phyloP scores from a whole-genome alignment of 2,113 vertebrate species.

The Lepisosteus oculatus region DNA sequence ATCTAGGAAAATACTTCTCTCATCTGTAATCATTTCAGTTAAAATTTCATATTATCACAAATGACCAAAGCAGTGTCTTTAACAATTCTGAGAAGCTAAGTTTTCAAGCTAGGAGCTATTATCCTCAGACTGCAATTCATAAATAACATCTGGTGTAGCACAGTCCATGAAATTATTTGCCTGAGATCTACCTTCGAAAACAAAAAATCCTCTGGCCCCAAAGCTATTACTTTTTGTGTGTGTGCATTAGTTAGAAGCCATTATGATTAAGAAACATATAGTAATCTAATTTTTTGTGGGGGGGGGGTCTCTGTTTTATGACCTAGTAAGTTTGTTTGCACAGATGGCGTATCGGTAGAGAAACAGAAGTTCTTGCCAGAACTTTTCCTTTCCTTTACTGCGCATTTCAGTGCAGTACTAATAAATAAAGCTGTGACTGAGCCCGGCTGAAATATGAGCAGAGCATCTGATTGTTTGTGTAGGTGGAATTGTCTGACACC shows the following conservation, averaged over 20 bases:
- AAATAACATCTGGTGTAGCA: too few species aligned
- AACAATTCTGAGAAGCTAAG: too few species aligned
- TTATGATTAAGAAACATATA: constrained; percentile 57
- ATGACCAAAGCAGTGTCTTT: too few species aligned
- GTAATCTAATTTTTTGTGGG: constrained; percentile 52
- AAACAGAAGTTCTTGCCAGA: constrained; percentile 50
- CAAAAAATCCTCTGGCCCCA: too few species aligned
- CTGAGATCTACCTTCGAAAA: too few species aligned
- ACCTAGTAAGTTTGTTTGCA: constrained; percentile 55
- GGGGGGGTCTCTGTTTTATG: constrained; percentile 47
- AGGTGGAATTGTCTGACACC: constrained; percentile 84
- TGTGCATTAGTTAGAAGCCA: constrained; percentile 45
- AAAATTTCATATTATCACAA: too few species aligned
- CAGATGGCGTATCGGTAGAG: constrained; percentile 56
- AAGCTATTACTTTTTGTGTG: constrained; percentile 16
- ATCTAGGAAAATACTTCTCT: too few species aligned
- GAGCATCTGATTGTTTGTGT: constrained; percentile 77
- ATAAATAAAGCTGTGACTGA: constrained; percentile 78
- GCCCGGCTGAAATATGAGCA: constrained; percentile 79
- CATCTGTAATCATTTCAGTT: too few species aligned
- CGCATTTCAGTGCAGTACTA: constrained; percentile 83
- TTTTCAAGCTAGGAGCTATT: too few species aligned
- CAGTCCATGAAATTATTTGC: too few species aligned
- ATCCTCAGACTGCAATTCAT: too few species aligned
- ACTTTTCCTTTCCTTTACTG: constrained; percentile 38